Conservation (phyloP, 1,140 invertebrate genomes). For the Drosophila virilis region DNA sequence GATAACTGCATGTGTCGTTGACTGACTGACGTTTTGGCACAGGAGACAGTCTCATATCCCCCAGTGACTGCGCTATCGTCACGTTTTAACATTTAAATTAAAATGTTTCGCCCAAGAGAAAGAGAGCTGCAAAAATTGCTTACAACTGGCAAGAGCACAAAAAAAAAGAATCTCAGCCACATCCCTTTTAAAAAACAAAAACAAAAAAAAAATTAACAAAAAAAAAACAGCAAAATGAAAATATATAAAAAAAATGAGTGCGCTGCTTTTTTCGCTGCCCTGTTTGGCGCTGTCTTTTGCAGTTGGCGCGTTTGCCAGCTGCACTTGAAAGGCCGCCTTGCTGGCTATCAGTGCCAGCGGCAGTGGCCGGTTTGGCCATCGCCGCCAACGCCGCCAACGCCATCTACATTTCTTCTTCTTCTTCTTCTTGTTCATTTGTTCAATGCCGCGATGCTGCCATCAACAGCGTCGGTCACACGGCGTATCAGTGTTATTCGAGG, state of each 20-base stretch:
- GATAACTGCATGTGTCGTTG: constrained; percentile 42
- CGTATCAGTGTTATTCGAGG: constrained; percentile 67
- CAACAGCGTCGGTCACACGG: constrained; percentile 64
- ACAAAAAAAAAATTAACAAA: constrained; percentile 3
- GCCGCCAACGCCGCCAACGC: constrained; percentile 44
- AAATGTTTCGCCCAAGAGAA: constrained; percentile 74
- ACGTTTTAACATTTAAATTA: constrained; percentile 82
- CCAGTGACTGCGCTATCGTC: constrained; percentile 61
- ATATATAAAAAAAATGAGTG: constrained; percentile 56
- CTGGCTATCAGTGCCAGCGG: constrained; percentile 50
- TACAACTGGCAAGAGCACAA: constrained; percentile 40
- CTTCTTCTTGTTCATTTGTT: constrained; percentile 69
- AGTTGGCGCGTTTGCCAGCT: constrained; percentile 65
- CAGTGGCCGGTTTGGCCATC: constrained; percentile 46
- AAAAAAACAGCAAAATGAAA: constrained; percentile 1
- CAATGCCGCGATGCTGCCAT: constrained; percentile 55
- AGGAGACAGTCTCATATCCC: constrained; percentile 63
- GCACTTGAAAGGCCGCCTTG: constrained; percentile 73
- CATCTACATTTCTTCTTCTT: constrained; percentile 68
- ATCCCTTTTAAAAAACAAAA: constrained; percentile 56
- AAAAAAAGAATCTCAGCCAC: constrained; percentile 55
- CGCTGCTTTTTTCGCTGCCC: constrained; percentile 47
- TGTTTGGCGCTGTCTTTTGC: constrained; percentile 73
- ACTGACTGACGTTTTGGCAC: constrained; percentile 56
- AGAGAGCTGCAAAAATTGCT: constrained; percentile 55